Evolutionary conservation across 2,113 vertebrate species (phyloP).

Genomic region (Morone saxatilis): DNA sequence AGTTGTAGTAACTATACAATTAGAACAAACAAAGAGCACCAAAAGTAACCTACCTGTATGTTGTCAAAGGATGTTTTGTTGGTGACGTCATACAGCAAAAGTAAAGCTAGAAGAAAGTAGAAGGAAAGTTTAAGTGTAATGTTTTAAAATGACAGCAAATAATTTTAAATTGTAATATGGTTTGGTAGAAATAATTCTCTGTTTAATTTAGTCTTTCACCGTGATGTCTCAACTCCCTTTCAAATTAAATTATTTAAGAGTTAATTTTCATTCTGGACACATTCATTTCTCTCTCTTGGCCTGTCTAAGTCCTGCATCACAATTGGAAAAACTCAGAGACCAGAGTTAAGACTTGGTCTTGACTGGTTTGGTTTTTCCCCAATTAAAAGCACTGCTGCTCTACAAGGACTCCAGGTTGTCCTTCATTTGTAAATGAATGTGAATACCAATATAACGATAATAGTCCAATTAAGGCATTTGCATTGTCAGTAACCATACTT

Average conservation of each 20-base stretch:
- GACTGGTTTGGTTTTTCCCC: no score
- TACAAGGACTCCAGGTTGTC: no score
- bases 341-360: not conserved
- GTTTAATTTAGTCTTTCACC: constrained; percentile 2
- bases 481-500: not conserved
- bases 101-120: constrained; percentile 84
- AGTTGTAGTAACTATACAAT: not conserved
- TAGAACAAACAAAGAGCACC: not conserved
- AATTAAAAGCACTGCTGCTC: no score
- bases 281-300: not conserved
- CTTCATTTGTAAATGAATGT: not conserved
- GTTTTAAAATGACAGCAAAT: not conserved
- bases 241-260: constrained; percentile 3
- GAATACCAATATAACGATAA: no score
- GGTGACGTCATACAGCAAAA: constrained; percentile 94
- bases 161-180: not conserved
- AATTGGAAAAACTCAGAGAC: not conserved
- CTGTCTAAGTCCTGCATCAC: constrained; percentile 8
- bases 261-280: not conserved
- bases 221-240: constrained; percentile 9
- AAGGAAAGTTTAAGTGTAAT: not conserved
- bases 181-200: not conserved
- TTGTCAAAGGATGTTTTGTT: constrained; percentile 95
- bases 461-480: not conserved
- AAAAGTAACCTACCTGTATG: constrained; percentile 87